Conservation (phyloP, 1,140 invertebrate genomes). For the Telenomus remus region DNA sequence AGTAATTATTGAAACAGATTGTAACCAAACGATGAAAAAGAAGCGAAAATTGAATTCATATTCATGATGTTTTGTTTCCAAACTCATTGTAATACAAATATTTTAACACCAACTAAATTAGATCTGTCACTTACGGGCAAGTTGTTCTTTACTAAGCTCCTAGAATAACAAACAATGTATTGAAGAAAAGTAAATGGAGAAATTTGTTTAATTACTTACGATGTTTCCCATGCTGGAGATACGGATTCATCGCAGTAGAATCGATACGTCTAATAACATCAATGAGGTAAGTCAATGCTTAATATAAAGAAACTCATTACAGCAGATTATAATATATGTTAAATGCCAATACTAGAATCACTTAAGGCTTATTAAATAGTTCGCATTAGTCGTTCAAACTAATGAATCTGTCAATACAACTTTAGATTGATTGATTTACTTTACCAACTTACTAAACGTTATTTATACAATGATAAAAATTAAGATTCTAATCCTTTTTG, state of each 20-base stretch:
- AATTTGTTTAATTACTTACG: background rate
- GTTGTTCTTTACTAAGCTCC: constrained; percentile 24
- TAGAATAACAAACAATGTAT: constrained; percentile 1
- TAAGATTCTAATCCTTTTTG: too few relatives aligned
- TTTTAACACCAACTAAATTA: too few relatives aligned
- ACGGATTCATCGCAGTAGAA: background rate
- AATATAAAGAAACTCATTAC: constrained; percentile 20
- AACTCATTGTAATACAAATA: too few relatives aligned
- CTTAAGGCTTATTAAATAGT: background rate
- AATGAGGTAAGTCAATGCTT: constrained; percentile 7
- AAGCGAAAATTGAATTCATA: too few relatives aligned
- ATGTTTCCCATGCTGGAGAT: constrained; percentile 5
- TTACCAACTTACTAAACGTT: too few relatives aligned
- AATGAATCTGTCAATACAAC: constrained; percentile 10
- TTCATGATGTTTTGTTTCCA: too few relatives aligned
- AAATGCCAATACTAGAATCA: constrained; percentile 3
- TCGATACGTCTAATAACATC: background rate
- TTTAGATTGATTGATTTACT: too few relatives aligned
- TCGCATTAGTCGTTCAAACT: constrained; percentile 9
- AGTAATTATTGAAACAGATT: too few relatives aligned
- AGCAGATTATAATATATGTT: constrained; percentile 11
- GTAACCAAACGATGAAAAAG: too few relatives aligned
- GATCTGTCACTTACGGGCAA: constrained; percentile 8
- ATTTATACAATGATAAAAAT: too few relatives aligned
- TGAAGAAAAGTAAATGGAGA: background rate